Percentiles rank a stretch among this genome's conserved stretches.
phyloP scores from a whole-genome alignment of 2,113 vertebrate species.

The Odocoileus hemionus region DNA sequence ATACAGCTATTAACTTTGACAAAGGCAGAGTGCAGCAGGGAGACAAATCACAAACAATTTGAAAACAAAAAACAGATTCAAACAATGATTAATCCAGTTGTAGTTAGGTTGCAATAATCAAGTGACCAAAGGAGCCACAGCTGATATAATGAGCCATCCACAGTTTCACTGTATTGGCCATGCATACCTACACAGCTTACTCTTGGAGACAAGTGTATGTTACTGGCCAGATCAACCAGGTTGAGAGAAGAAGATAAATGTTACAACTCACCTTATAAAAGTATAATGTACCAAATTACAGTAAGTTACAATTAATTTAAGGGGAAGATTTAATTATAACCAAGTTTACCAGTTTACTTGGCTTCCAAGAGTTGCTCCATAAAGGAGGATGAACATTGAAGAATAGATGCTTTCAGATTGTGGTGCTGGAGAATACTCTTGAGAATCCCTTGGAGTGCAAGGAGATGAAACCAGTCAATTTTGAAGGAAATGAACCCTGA shows the following conservation, averaged over 20 bases:
- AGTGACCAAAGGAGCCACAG: not conserved
- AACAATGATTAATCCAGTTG: not conserved
- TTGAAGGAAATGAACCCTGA: not conserved
- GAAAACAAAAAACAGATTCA: not conserved
- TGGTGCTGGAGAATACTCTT: not conserved
- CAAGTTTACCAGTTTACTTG: not conserved
- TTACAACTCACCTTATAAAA: not conserved
- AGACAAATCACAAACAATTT: not conserved
- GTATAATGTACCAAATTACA: not conserved
- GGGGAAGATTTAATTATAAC: not conserved
- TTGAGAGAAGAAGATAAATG: not conserved
- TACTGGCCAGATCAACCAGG: not conserved
- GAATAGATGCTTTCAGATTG: not conserved
- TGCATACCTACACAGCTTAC: not conserved
- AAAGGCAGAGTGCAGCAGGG: not conserved
- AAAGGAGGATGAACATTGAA: not conserved
- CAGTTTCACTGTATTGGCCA: not conserved
- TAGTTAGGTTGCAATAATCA: not conserved
- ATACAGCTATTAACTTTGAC: not conserved
- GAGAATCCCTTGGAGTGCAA: not conserved
- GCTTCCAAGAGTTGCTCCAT: not conserved
- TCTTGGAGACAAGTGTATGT: not conserved
- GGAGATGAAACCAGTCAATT: not conserved
- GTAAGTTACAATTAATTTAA: not conserved
- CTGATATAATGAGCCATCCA: not conserved